Evolutionary conservation across 2,113 vertebrate species (phyloP).

Genomic region (Catharus bicknelli): DNA sequence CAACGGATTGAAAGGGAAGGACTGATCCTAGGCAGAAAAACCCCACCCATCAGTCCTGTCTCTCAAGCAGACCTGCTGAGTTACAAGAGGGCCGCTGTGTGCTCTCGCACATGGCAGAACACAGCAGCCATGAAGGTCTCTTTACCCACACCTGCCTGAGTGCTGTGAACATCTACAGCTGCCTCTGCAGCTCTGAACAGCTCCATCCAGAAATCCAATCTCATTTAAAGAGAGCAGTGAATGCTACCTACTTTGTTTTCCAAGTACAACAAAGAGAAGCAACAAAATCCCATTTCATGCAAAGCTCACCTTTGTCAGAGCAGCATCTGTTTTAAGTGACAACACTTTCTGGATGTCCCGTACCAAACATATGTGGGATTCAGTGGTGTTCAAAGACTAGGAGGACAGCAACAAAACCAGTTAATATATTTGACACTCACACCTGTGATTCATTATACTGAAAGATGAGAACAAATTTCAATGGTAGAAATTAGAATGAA

Average conservation of each 20-base stretch:
- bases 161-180: background rate
- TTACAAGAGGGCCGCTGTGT: background rate
- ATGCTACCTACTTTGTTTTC: background rate
- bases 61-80: background rate
- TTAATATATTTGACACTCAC: background rate
- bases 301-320: constrained; percentile 88
- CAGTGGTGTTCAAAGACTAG: constrained; percentile 85
- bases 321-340: constrained; percentile 83
- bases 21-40: background rate
- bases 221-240: background rate
- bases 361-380: constrained; percentile 88
- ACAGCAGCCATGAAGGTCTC: background rate
- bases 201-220: background rate
- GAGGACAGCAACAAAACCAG: background rate
- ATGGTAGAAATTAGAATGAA: background rate
- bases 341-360: constrained; percentile 86
- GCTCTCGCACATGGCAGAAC: fast-evolving
- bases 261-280: background rate
- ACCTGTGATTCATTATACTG: background rate
- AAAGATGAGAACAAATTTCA: background rate
- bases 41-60: background rate
- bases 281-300: background rate
- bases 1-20: background rate
- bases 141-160: background rate
- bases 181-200: background rate